Evolutionary conservation across 2,797 vertebrate species (phyloP), one percentile per base, ranked within the genome.

Genomic region (Hoplostethus mediterraneus): DNA sequence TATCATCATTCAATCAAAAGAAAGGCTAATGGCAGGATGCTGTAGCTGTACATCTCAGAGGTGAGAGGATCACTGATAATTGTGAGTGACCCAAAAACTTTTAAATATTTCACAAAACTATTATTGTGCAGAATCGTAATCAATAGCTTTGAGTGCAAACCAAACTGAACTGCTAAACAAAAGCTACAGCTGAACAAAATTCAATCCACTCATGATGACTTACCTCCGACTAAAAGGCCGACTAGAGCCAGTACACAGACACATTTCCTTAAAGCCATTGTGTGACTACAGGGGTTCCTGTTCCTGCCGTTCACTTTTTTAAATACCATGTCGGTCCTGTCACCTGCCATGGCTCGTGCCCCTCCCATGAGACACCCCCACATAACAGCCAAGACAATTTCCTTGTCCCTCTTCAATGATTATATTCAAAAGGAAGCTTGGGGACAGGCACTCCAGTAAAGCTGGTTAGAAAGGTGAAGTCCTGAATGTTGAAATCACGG

Each of bases 221-320:
- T 81, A 92, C 89, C 83, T 83, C 77, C 31, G 9, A n/a, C 28
- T 9, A 89, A 67, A 45, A 90, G 47, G 31, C 40, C 66, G 0
- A 38, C 0, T 28, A 90, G 55, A 42, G 61, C 55, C 63, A 89
- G 13, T 0, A 54, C 0, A 4, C 53, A 59, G 63, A 75, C 61
- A 67, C 78, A 77, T 59, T 28, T 67, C 45, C 6, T 62, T 16
- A 51, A 38, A 16, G 77, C 72, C 89, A 91, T 91, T 40, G 71
- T 84, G 64, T 36, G 30, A 79, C 42, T 82, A 54, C n/a, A 14
- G 1, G 25, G 21, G 21, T 21, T 21, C 21, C 21, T 21, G 21
- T 6, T 33, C 11, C 14, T 42, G 9, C 57, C n/a, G 63, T 60
- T 75, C 57, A 13, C 31, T 21, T 33, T 45, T 69, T 80, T 88